phyloP scores from a whole-genome alignment of 2,888 invertebrate species.

The Temnothorax ravouxi region DNA sequence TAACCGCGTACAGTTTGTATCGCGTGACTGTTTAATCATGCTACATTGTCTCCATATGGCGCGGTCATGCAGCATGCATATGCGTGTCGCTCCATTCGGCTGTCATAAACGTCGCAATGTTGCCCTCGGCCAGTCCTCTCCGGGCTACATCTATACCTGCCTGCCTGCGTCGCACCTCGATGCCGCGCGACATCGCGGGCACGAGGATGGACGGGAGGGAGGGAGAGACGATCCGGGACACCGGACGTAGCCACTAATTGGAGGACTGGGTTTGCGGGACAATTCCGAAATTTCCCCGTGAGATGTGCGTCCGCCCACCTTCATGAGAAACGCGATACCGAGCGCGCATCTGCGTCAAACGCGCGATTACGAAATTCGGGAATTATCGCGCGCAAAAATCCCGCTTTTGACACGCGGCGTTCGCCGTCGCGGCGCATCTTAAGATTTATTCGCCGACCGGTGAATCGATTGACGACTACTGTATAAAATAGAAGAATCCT shows the following conservation, averaged over 20 bases:
- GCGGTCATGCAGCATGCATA: slow-evolving; percentile 54
- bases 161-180: slow-evolving; percentile 21
- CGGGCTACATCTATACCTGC: slow-evolving; percentile 9
- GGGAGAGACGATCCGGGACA: neutral
- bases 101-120: slow-evolving; percentile 55
- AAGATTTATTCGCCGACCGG: too few relatives aligned
- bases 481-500: too few relatives aligned
- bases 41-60: slow-evolving; percentile 56
- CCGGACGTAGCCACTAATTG: slow-evolving; percentile 68
- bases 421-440: too few relatives aligned
- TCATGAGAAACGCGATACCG: slow-evolving; percentile 62
- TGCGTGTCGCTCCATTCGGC: slow-evolving; percentile 47
- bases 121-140: slow-evolving; percentile 44
- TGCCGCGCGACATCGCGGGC: neutral
- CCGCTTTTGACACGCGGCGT: neutral
- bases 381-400: slow-evolving; percentile 3
- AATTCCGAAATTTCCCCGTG: slow-evolving; percentile 67
- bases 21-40: slow-evolving; percentile 58
- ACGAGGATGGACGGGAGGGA: neutral
- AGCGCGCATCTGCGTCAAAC: slow-evolving; percentile 2
- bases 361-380: slow-evolving; percentile 24
- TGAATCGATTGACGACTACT: too few relatives aligned
- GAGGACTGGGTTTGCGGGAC: slow-evolving; percentile 62
- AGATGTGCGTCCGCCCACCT: slow-evolving; percentile 50
- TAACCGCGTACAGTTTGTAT: slow-evolving; percentile 20